Evolutionary conservation across 2,888 invertebrate species (phyloP), one percentile per base, ranked within the genome.

Genomic region (Hirtodrosophila histrioides): DNA sequence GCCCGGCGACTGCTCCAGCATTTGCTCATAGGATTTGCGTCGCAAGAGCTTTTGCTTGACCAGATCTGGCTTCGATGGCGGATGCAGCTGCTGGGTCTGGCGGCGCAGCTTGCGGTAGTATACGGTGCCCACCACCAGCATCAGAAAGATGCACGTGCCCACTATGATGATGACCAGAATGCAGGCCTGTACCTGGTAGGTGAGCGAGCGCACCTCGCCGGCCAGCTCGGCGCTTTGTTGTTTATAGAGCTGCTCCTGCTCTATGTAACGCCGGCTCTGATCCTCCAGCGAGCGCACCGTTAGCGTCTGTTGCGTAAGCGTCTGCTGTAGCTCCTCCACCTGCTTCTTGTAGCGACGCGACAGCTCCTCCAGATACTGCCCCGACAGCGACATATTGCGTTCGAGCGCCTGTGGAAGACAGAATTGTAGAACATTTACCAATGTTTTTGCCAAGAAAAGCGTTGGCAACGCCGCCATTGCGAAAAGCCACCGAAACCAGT

Each of bases 311-410:
- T 96, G 96, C 82, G 97, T 96, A 78, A 97, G 94, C 3, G 96
- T 94, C 78, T 94, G 94, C 91, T 98, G 97, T 94, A 98, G 95
- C 88, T 98, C 98, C 91, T 99, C 98, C 49, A 98, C 98, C 92
- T 99, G 98, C 83, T 97, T 97, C 90, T 98, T 98, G 92, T 99
- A 99, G 11, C 98, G 94, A 57, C 96, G 94, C 92, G 98, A 98
- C 77, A 99, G 92, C 91, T 99, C 99, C 91, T 99, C 99, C 76
- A 99, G 93, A 91, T 99, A 99, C 91, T 98, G 98, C 65, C 97
- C 96, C 75, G 98, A 98, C 39, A 99, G 93, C 10, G 98, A 98
- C 95, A 99, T 97, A 92, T 99, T 99, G 78, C 97, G 94, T 92
- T 99, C 99, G 79, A 99, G 93, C 50, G 96, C 95, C 95, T 97